Evolutionary conservation across 2,797 vertebrate genomes (phyloP).

Genomic region (Tachyglossus aculeatus): DNA sequence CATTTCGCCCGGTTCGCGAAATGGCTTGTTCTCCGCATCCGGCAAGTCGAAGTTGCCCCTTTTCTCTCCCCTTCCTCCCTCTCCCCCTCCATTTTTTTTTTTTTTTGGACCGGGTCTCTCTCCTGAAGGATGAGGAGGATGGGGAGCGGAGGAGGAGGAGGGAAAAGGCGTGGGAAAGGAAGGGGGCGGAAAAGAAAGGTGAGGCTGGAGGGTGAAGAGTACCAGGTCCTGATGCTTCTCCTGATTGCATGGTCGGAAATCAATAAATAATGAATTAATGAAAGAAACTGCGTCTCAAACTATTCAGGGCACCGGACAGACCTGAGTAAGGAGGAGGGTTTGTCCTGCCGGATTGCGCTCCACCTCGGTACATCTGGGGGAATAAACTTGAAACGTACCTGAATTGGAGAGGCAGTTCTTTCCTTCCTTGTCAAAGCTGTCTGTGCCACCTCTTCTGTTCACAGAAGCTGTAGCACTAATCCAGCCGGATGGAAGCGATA

Average conservation of each 20-base stretch:
- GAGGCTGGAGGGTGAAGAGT: too few relatives aligned
- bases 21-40: too few relatives aligned
- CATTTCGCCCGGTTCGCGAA: too few relatives aligned
- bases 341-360: background rate
- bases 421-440: slow-evolving; percentile 72
- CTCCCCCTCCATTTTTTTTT: background rate
- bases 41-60: too few relatives aligned
- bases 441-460: slow-evolving; percentile 65
- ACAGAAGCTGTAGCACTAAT: slow-evolving; percentile 77
- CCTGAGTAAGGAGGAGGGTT: background rate
- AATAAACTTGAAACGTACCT: slow-evolving; percentile 78
- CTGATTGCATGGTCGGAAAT: background rate
- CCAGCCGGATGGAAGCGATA: slow-evolving; percentile 59
- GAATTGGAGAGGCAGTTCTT: slow-evolving; percentile 73
- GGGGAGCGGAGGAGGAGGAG: background rate
- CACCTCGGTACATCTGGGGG: slow-evolving; percentile 10
- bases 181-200: slow-evolving; percentile 7
- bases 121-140: slow-evolving; percentile 35
- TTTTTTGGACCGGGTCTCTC: background rate
- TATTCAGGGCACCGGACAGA: slow-evolving; percentile 24
- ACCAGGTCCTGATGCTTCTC: slow-evolving; percentile 13
- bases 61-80: background rate
- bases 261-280: slow-evolving; percentile 14
- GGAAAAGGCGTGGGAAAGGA: background rate
- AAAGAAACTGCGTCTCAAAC: slow-evolving; percentile 28